These are phyloP conservation scores for Trichosurus vulpecula DNA, from an alignment of 2,797 vertebrate genomes.

Conservation along the genomic window DNA sequence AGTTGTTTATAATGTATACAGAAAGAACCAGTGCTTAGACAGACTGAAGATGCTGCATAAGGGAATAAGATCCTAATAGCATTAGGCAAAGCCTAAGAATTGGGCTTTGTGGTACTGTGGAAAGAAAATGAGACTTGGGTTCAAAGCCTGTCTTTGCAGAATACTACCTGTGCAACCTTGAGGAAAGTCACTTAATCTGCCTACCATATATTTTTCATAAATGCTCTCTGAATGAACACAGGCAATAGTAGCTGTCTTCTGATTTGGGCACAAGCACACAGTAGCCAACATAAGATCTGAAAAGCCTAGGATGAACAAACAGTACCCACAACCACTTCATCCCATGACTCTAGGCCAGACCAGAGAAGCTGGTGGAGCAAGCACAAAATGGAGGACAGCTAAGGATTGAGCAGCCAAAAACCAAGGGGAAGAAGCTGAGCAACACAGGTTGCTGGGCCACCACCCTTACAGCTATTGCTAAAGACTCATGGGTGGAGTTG, in stretches of 20 bases:
- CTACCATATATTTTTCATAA: not conserved
- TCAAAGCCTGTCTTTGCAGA: not conserved
- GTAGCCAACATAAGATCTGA: not conserved
- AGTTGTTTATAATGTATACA: not conserved
- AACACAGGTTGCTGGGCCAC: not conserved
- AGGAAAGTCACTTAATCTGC: not conserved
- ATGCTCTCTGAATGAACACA: not conserved
- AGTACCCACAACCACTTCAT: not conserved
- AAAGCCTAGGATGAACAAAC: not conserved
- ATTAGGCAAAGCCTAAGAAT: not conserved
- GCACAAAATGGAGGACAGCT: not conserved
- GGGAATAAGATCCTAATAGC: not conserved
- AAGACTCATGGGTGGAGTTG: not conserved
- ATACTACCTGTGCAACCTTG: not conserved
- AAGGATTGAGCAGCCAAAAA: not conserved
- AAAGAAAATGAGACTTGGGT: not conserved
- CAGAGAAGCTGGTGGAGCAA: not conserved
- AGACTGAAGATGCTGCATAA: not conserved
- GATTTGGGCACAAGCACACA: not conserved
- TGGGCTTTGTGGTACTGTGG: not conserved
- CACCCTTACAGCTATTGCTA: not conserved
- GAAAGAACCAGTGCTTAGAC: not conserved
- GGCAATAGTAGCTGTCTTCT: not conserved
- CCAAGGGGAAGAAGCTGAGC: not conserved
- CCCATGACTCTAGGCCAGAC: not conserved